phyloP scores from a whole-genome alignment of 2,113 vertebrate genomes.

The cat (Felis catus) region F.catus_Fca126_mat1.0 CM031416.1:51266501-51267000 shows the following conservation, averaged over 20 bases:
- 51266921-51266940: background rate
- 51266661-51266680: background rate
- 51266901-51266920: background rate
- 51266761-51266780: background rate
- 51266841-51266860: constrained; percentile 8
- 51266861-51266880: constrained; percentile 44
- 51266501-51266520: background rate
- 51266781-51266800: constrained; percentile 11
- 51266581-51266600: constrained; percentile 10
- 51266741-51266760: background rate
- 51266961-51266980: background rate
- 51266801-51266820: constrained; percentile 13
- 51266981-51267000: accelerated
- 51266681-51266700: background rate
- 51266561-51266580: background rate
- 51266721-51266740: background rate
- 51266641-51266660: background rate
- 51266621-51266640: background rate
- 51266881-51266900: constrained; percentile 27
- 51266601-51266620: constrained; percentile 31
- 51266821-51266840: constrained; percentile 12
- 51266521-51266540: background rate
- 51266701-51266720: background rate
- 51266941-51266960: background rate
- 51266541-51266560: background rate